Evolutionary conservation across 2,113 vertebrate species (phyloP).

Genomic region (human): DNA sequence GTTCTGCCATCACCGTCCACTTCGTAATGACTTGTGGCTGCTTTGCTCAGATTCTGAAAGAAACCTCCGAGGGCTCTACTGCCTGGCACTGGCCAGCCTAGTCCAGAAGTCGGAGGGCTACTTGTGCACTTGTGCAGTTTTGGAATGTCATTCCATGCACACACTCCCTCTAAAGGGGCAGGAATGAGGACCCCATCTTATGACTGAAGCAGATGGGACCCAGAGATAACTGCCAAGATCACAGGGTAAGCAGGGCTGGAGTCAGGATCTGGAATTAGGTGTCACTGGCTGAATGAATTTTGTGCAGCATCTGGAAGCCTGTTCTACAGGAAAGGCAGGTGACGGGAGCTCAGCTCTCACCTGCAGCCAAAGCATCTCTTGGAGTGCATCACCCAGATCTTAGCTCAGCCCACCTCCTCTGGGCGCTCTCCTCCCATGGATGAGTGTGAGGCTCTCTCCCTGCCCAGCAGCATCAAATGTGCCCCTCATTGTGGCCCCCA

Average conservation of each 20-base stretch:
- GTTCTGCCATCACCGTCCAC: background rate
- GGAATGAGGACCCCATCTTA: background rate
- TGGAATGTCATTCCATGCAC: background rate
- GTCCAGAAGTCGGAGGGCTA: background rate
- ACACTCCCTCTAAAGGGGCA: background rate
- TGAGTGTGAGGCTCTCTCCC: background rate
- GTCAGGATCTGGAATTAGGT: background rate
- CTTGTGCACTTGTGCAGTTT: rapidly evolving
- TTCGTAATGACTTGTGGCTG: background rate
- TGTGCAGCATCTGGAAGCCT: background rate
- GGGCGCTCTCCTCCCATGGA: background rate
- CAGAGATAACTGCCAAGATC: background rate
- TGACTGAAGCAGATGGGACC: background rate
- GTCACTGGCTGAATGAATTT: rapidly evolving
- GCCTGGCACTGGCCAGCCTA: background rate
- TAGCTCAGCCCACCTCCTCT: background rate
- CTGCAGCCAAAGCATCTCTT: too few relatives aligned
- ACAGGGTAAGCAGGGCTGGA: background rate
- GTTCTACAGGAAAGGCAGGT: background rate
- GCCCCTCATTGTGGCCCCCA: background rate
- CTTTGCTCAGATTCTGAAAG: background rate
- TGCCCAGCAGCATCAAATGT: background rate
- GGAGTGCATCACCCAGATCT: background rate
- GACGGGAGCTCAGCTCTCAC: rapidly evolving
- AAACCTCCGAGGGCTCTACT: background rate